Conservation (phyloP, 1,140 invertebrate species). For the Anthonomus grandis region DNA sequence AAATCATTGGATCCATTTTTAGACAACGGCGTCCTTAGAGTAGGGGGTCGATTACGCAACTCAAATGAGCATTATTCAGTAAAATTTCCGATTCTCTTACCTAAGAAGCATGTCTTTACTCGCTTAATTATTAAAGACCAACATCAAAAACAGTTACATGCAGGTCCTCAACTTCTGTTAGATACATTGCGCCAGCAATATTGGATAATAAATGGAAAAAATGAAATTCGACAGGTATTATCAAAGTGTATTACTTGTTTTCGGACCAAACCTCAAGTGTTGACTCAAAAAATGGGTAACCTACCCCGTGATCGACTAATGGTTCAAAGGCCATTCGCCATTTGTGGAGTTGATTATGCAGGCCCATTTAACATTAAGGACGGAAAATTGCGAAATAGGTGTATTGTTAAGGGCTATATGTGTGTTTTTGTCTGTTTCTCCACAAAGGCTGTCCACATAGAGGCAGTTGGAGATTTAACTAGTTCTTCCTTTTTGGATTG, state of each 20-base stretch:
- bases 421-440: neutral
- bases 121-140: constrained; percentile 22
- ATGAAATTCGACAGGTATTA: constrained; percentile 5
- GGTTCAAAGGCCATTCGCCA: constrained; percentile 32
- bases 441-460: neutral
- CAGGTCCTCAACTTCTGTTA: constrained; percentile 32
- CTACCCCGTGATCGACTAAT: constrained; percentile 6
- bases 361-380: constrained; percentile 8
- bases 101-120: constrained; percentile 30
- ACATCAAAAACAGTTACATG: constrained; percentile 35
- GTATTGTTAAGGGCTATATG: neutral
- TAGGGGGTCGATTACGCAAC: constrained; percentile 44
- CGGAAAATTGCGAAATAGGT: neutral
- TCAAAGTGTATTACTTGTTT: constrained; percentile 13
- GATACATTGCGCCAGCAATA: constrained; percentile 18
- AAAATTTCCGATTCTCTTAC: constrained; percentile 50
- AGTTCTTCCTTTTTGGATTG: constrained; percentile 39
- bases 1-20: constrained; percentile 37
- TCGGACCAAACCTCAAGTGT: constrained; percentile 21
- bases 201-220: constrained; percentile 30
- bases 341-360: constrained; percentile 6
- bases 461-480: neutral
- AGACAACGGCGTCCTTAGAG: constrained; percentile 43
- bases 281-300: constrained; percentile 16
- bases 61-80: constrained; percentile 33